These are phyloP conservation scores for Odontamblyopus rebecca DNA, from an alignment of 2,797 vertebrate species.

Conservation along the genomic window DNA sequence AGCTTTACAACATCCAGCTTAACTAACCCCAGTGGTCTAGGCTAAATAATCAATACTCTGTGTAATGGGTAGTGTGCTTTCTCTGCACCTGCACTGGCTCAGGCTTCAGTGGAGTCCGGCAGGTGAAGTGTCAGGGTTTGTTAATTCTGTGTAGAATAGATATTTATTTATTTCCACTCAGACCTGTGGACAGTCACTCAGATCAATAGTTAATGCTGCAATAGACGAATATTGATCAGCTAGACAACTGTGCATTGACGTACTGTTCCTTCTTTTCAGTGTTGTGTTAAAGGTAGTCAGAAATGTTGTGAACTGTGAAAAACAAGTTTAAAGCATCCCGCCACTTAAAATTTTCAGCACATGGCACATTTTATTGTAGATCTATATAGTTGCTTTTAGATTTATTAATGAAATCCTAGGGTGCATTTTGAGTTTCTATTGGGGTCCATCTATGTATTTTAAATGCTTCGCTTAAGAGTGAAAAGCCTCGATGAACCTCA, in stretches of 20 bases:
- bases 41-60: constrained; percentile 44
- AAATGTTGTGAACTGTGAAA: neutral
- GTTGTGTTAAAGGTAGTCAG: constrained; percentile 6
- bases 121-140: constrained; percentile 42
- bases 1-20: constrained; percentile 6
- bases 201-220: constrained; percentile 37
- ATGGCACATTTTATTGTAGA: constrained; percentile 17
- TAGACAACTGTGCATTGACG: constrained; percentile 21
- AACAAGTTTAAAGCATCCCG: neutral
- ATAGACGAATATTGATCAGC: constrained; percentile 47
- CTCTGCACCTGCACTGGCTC: constrained; percentile 30
- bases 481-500: constrained; percentile 8
- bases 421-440: constrained; percentile 33
- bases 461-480: neutral
- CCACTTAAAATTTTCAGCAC: neutral
- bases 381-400: constrained; percentile 19
- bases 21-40: constrained; percentile 5
- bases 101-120: constrained; percentile 41
- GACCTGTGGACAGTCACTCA: constrained; percentile 29
- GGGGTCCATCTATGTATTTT: neutral
- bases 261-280: constrained; percentile 8
- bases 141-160: constrained; percentile 36
- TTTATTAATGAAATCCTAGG: constrained; percentile 16
- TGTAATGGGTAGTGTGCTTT: constrained; percentile 36
- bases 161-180: constrained; percentile 26